Percentiles rank a stretch among this genome's conserved stretches.
Conservation (phyloP, 2,113 vertebrate species). For the Elaphurus davidianus region DNA sequence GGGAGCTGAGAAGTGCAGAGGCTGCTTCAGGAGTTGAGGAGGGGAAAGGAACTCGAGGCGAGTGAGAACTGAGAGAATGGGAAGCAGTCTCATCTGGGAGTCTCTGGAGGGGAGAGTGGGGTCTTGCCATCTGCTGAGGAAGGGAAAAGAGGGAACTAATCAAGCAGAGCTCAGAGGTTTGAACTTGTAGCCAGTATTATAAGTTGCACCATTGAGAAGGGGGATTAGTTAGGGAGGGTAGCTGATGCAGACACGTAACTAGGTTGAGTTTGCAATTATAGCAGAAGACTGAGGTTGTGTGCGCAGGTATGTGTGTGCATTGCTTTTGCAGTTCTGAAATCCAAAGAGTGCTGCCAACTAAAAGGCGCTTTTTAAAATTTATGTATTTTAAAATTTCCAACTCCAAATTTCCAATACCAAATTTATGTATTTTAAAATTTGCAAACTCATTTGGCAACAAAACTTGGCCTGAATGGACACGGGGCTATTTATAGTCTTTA, state of each 20-base stretch:
- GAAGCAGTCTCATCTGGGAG: background rate
- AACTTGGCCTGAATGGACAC: background rate
- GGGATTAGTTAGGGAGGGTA: background rate
- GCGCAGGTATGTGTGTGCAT: background rate
- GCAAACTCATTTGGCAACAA: slow-evolving; percentile 17
- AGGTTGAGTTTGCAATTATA: background rate
- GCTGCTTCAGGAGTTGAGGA: background rate
- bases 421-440: background rate
- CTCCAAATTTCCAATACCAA: no score
- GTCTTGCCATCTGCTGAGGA: background rate
- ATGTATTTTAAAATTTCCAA: background rate
- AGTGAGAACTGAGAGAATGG: background rate
- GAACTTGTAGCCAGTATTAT: background rate
- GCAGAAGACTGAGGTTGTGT: background rate
- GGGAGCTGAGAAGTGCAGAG: background rate
- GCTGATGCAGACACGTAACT: background rate
- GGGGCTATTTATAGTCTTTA: background rate
- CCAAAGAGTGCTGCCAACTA: background rate
- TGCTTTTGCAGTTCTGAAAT: slow-evolving; percentile 29
- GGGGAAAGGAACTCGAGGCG: background rate
- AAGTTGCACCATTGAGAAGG: background rate
- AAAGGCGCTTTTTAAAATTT: background rate
- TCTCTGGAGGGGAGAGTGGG: background rate
- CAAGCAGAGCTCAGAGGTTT: background rate
- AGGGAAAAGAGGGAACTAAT: background rate